Evolutionary conservation across 1,140 invertebrate genomes (phyloP).

Genomic region (Caenorhabditis latens): DNA sequence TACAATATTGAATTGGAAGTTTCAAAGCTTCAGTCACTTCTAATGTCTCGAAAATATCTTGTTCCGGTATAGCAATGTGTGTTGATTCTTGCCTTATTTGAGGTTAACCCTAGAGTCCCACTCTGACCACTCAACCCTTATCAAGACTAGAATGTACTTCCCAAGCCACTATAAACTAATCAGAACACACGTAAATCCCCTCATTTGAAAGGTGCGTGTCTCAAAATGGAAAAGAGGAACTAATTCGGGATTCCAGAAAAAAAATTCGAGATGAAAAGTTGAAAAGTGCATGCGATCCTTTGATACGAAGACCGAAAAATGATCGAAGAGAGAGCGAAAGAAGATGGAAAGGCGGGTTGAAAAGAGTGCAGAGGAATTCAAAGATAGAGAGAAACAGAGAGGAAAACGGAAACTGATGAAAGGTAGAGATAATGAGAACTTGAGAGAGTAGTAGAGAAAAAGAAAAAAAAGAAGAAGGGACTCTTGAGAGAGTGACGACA

Average conservation of each 20-base stretch:
- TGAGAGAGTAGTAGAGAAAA: background rate
- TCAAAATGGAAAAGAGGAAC: too few relatives aligned
- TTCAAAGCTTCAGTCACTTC: too few relatives aligned
- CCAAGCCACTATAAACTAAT: too few relatives aligned
- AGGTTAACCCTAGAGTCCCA: too few relatives aligned
- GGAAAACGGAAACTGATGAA: background rate
- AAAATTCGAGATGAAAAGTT: conserved; percentile 25
- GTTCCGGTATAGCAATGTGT: too few relatives aligned
- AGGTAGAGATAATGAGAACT: background rate
- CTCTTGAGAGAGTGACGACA: conserved; percentile 4
- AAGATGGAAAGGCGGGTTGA: background rate
- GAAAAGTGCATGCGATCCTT: conserved; percentile 53
- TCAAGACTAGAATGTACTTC: conserved; percentile 10
- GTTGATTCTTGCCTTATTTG: too few relatives aligned
- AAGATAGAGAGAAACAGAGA: background rate
- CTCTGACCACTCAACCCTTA: background rate
- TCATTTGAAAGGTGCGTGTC: too few relatives aligned
- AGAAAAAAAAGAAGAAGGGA: background rate
- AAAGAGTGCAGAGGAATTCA: conserved; percentile 11
- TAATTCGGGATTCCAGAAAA: background rate
- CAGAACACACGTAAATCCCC: too few relatives aligned
- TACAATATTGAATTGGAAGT: too few relatives aligned
- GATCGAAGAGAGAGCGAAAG: conserved; percentile 11
- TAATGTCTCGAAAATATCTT: too few relatives aligned
- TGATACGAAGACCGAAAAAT: conserved; percentile 56